Base-by-base conservation (phyloP, 2,113 vertebrate genomes). In the Dunckerocampus dactyliophorus region DNA sequence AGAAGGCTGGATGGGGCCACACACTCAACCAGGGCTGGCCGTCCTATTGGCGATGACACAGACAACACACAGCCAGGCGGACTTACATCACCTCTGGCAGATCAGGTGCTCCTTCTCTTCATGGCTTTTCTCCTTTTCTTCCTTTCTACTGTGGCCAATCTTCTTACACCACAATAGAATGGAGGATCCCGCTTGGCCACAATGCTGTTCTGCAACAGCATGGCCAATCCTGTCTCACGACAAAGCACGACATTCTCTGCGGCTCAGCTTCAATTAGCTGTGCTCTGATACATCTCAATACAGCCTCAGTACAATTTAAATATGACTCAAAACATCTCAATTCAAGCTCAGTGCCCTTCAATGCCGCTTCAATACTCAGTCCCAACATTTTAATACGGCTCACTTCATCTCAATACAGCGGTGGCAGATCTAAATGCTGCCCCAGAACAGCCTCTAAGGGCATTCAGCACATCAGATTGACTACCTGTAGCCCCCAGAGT, bases 281-380 rank as follows among this genome's bases (percentile, higher is more conserved):
- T 87, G 87, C 85, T 88, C 85, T 87, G 82, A 80, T 87, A 87
- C 83, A 84, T 87, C 83, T 88, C 83, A 88, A 88, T 85, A 70
- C 66, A 31, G 67, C 76, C 72, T 74, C 78, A 62, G 72, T 66
- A 62, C 70, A 70, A 84, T 88, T 85, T 84, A 80, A 85, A 87
- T 81, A 81, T 83, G 77, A 66, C 87, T 88, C 82, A 87, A 84
- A 88, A 88, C 83, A 88, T 85, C 74, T 87, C 85, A 87, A 69
- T 88, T 87, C 85, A 85, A 76, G 73, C 68, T 85, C 83, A 84
- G 53, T 81, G 86, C 71, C 65, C 72, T 77, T 84, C 65, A 87
- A 86, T 82, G 64, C 64, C 65, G 60, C 82, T 68, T 76, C 82
- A 72, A 63, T 59, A 65, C 72, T 66, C 60, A 51, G 21, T 79